Conservation (phyloP, 2,113 vertebrate species). For the Engystomops pustulosus region DNA sequence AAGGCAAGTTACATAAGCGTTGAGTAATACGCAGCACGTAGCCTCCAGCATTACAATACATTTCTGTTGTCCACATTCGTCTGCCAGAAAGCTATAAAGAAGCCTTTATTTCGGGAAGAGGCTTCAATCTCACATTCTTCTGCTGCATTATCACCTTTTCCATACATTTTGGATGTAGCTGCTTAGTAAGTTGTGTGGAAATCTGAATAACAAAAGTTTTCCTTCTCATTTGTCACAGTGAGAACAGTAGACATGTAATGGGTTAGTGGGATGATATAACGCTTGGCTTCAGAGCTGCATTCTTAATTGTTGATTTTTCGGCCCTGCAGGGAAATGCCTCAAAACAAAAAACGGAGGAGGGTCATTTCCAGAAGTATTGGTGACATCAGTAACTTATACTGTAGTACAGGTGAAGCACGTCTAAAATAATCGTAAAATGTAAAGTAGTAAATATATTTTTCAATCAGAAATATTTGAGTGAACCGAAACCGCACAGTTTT, state of each 20-base stretch:
- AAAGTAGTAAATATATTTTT: too few relatives aligned
- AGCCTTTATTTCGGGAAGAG: not conserved
- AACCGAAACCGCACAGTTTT: too few relatives aligned
- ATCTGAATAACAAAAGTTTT: not conserved
- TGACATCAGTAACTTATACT: not conserved
- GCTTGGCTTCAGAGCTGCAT: constrained; percentile 1
- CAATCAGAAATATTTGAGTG: too few relatives aligned
- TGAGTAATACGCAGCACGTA: not conserved
- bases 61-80: not conserved
- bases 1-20: not conserved
- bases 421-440: too few relatives aligned
- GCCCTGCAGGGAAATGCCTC: constrained; percentile 6
- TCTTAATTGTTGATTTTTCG: not conserved
- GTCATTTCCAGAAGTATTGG: not conserved
- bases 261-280: not conserved
- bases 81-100: not conserved
- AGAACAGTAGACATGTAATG: not conserved
- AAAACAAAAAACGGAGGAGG: not conserved
- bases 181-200: not conserved
- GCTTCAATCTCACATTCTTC: constrained; percentile 13
- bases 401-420: too few relatives aligned
- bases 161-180: constrained; percentile 4
- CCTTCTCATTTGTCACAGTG: not conserved
- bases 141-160: not conserved
- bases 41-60: not conserved